A percentile compares a stretch with the other conserved stretches of the same genome.
Evolutionary conservation across 1,140 invertebrate genomes (phyloP).

Genomic region (Campoletis sonorensis): DNA sequence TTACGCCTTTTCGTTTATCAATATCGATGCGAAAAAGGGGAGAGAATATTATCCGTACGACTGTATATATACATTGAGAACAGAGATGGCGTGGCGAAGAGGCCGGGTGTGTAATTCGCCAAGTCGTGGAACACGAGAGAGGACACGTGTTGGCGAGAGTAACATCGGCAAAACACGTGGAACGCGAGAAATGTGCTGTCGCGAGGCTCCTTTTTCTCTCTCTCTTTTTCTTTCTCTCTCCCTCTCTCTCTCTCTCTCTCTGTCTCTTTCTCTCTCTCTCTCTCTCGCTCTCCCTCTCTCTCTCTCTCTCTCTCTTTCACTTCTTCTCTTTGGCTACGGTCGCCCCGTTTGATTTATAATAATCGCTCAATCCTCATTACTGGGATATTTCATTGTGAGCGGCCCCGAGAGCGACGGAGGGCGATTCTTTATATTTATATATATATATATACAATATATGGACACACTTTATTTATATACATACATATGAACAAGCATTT

Average conservation of each 20-base stretch:
- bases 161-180: constrained; percentile 68
- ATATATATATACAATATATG: no score
- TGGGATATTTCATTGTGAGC: constrained; percentile 58
- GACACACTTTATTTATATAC: background rate
- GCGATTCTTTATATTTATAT: background rate
- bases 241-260: constrained; percentile 18
- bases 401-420: background rate
- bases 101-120: constrained; percentile 15
- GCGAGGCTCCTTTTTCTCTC: constrained; percentile 19
- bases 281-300: background rate
- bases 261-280: background rate
- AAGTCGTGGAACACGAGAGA: constrained; percentile 33
- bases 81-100: background rate
- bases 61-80: constrained; percentile 29
- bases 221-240: background rate
- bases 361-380: constrained; percentile 72
- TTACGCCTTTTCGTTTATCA: no score
- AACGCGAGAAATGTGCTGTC: constrained; percentile 67
- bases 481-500: background rate
- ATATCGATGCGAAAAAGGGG: background rate
- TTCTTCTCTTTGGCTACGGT: constrained; percentile 47
- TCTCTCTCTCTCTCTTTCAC: background rate
- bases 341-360: constrained; percentile 70
- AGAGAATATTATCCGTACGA: background rate
- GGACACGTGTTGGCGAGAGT: constrained; percentile 66